Base-by-base conservation (phyloP, 2,113 vertebrate species). In the Halichoeres trimaculatus region DNA sequence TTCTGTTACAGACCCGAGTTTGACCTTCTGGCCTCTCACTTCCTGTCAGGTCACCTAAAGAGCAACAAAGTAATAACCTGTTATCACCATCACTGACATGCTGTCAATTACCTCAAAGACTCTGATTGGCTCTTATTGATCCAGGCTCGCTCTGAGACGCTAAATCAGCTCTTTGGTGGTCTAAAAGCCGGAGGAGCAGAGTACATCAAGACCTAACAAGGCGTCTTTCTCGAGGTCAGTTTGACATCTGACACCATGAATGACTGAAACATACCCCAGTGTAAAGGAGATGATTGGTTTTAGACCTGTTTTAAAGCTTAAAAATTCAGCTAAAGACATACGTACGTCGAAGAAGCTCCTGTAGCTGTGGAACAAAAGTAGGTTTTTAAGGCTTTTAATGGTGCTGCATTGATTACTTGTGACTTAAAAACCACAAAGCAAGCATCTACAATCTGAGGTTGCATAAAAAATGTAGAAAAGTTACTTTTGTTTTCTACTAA, bases 91-190 rank as follows among this genome's bases (percentile, higher is more conserved):
- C 22, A 40, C 35, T 56, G 56, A 73, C 57, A 57, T 51, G n/a
- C n/a, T 50, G 36, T 36, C 64, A 43, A 1, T 53, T 24, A 48
- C 64, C n/a, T 40, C 58, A 56, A 40, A 50, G 70, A 74, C 56
- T 70, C 74, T 74, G 36, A n/a, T 38, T 19, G 16, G 10, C 43
- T 4, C 2, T 26, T 30, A 81, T 67, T 63, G 79, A 82, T 53
- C 30, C 50, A 16, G 57, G 55, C 51, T 43, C 13, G 19, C 30
- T 30, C 51, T 30, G 22, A 47, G 48, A 59, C 10, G 14, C 23
- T 5, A 24, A 24, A 20, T 13, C 4, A 10, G 50, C 14, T 2
- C 38, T 6, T 3, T 5, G 19, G 13, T n/a, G 4, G 19, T 10
- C 30, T 62, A 45, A 61, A 35, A 35, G 43, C 19, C 35, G n/a